A percentile compares a stretch with the other conserved stretches of the same genome.
phyloP scores from a whole-genome alignment of 37 sponge, comb jelly and placozoan genomes.

The Theonella swinhoei region DNA sequence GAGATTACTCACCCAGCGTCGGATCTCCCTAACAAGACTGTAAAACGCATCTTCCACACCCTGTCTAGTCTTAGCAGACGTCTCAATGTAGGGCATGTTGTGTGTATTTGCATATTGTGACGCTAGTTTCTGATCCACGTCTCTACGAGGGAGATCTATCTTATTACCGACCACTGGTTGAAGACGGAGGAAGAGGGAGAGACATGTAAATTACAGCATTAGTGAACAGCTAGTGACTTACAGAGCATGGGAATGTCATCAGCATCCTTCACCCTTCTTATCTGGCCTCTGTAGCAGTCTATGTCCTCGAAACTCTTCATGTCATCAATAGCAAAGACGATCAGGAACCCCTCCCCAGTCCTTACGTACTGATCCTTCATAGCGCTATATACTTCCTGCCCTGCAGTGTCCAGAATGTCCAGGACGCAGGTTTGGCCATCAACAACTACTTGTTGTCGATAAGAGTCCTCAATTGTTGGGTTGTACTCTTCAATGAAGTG shows the following conservation, averaged over 20 bases:
- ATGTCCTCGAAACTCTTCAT: conserved; percentile 93
- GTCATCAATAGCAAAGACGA: conserved; percentile 95
- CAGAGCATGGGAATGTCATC: conserved; percentile 95
- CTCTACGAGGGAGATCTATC: no score
- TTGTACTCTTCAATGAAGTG: conserved; percentile 84
- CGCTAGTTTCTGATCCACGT: no score
- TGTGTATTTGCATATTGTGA: no score
- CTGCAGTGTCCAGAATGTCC: no score
- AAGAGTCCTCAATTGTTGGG: conserved; percentile 73
- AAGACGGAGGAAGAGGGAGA: not conserved
- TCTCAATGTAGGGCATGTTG: no score
- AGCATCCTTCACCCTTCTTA: conserved; percentile 90
- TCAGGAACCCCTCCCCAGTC: conserved; percentile 96
- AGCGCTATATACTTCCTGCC: conserved; percentile 94
- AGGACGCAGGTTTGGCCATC: conserved; percentile 85
- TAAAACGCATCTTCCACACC: conserved; percentile 98
- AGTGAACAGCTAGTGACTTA: conserved; percentile 68
- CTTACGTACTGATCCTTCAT: conserved; percentile 99
- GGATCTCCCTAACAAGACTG: conserved; percentile 89
- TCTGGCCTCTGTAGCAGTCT: conserved; percentile 89
- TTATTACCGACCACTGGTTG: no score
- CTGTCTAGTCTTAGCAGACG: conserved; percentile 95
- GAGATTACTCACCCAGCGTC: conserved; percentile 83
- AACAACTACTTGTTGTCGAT: conserved; percentile 79
- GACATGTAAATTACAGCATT: no score